A percentile compares a stretch with the other conserved stretches of the same genome.
Evolutionary conservation across 2,888 invertebrate species (phyloP).

Genomic region (Eremobia ochroleuca): DNA sequence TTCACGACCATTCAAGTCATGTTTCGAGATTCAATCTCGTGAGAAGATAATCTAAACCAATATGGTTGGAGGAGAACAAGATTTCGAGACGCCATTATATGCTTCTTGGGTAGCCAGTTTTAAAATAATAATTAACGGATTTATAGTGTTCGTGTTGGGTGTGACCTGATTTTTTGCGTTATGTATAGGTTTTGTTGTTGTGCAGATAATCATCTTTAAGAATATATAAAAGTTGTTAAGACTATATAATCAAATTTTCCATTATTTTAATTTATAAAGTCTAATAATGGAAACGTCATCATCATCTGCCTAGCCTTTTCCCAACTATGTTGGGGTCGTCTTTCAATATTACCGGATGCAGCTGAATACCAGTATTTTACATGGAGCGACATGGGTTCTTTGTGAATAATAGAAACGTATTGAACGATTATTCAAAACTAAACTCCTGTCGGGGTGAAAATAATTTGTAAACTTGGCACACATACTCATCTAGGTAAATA

Average conservation of each 20-base stretch:
- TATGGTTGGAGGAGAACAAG: background rate
- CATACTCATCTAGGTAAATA: background rate
- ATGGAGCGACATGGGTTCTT: too few species aligned
- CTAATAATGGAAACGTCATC: too few species aligned
- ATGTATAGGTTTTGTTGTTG: background rate
- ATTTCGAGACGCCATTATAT: background rate
- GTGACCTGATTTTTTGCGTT: background rate
- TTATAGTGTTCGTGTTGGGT: background rate
- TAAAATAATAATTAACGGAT: background rate
- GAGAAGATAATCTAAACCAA: constrained; percentile 1
- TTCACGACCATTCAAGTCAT: background rate
- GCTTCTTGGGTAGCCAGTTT: background rate
- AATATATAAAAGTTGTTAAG: background rate
- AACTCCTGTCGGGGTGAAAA: background rate
- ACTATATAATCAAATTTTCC: too few species aligned
- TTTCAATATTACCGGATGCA: too few species aligned
- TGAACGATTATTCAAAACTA: background rate
- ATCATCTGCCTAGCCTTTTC: too few species aligned
- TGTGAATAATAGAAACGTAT: too few species aligned
- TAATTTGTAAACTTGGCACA: background rate
- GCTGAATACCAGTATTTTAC: too few species aligned
- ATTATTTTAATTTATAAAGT: too few species aligned
- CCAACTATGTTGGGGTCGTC: too few species aligned
- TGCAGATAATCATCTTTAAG: background rate
- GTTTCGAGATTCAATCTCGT: background rate